Percentiles rank a stretch among this genome's conserved stretches.
phyloP scores from a whole-genome alignment of 2,113 vertebrate species.

The Ascaphus truei region DNA sequence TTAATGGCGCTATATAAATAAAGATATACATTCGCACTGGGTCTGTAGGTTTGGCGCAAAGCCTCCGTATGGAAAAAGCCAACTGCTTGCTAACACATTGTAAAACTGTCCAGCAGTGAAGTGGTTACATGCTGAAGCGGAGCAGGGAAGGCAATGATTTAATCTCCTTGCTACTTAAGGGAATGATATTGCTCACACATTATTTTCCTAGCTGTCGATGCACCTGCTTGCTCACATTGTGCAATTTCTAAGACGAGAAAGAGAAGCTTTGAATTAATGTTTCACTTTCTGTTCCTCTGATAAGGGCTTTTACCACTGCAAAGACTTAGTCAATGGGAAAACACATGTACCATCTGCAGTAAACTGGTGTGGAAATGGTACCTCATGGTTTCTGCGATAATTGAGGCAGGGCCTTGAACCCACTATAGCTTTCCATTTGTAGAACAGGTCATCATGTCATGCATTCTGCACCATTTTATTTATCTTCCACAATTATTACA shows the following conservation, averaged over 20 bases:
- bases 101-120: not conserved
- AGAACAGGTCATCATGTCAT: too few species aligned
- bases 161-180: not conserved
- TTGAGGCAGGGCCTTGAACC: too few species aligned
- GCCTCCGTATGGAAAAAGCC: too few species aligned
- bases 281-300: not conserved
- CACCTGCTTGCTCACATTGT: not conserved
- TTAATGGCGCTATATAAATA: too few species aligned
- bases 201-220: not conserved
- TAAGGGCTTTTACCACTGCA: not conserved
- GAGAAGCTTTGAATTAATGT: not conserved
- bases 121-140: not conserved
- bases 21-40: too few species aligned
- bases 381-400: too few species aligned
- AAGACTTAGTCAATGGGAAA: not conserved
- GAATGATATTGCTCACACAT: not conserved
- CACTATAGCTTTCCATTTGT: too few species aligned
- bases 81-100: not conserved
- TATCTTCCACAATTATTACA: too few species aligned
- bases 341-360: not conserved
- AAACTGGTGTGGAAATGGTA: not conserved
- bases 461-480: too few species aligned
- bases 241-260: not conserved
- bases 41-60: too few species aligned
- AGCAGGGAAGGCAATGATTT: not conserved